Base-by-base conservation (phyloP, 2,888 invertebrate genomes). In the Lycocerus yunnanus region DNA sequence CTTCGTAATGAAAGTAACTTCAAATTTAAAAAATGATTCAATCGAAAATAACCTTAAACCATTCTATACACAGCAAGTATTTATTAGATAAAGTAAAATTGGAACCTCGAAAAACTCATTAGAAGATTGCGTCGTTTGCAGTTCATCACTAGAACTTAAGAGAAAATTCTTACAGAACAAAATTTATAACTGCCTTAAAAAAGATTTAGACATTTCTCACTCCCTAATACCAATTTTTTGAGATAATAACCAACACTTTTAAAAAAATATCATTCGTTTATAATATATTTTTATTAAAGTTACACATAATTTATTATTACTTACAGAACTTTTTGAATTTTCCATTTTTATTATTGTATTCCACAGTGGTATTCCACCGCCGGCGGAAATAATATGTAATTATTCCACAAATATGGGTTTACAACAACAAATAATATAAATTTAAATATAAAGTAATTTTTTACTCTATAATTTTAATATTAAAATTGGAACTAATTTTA, bases 101-200 rank as follows among this genome's bases (percentile, higher is more conserved):
- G 79, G 77, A 78, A 75, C 68, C 77, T 74, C 72, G 68, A 75
- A 60, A 71, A 78, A 75, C 75, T 79, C 78, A 78, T 78, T 77
- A 76, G 74, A 66, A 77, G 74, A 79, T 78, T 79, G 78, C 78
- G 73, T 77, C 74, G 71, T 70, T 27, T 75, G 73, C 72, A 75
- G 77, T 77, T 79, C 76, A 76, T 78, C 78, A 77, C 75, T 63
- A 58, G 75, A 80, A 79, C 79, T 79, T 77, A 76, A 78, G 79
- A 79, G 77, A 74, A 69, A 78, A 78, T 77, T 78, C 77, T 68
- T 73, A 20, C 63, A 58, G 69, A 69, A 71, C 6, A 69, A 71
- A 75, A 77, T 75, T 77, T 77, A 78, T 72, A 72, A 21, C 66
- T 43, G 71, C 43, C 73, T 77, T 76, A 77, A 75, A 76, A 72